Base-by-base conservation (phyloP, 1,140 invertebrate species). In the Cyrtorhinus lividipennis region DNA sequence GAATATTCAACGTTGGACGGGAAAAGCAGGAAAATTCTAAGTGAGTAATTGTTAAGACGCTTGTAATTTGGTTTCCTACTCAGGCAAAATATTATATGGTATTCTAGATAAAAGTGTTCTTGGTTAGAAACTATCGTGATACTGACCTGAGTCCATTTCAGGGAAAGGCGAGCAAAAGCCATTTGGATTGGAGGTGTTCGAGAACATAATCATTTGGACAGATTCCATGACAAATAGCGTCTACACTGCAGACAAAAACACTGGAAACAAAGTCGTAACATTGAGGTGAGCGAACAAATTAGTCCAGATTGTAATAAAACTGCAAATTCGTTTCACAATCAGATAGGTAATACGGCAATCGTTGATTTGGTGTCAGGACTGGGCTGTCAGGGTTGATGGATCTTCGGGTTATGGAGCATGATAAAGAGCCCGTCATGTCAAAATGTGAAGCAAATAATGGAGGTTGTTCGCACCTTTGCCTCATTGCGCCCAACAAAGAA, bases 381-480 rank as follows among this genome's bases (percentile, higher is more conserved):
- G 83, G 83, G 13, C 79, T 88, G 15, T 81, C 81, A 12, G 82
- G 83, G 24, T 75, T 92, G 0, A 92, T 91, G 87, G 90, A 93
- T 71, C 82, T 95, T 0, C 78, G 83, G 60, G 83, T 92, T 2
- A 93, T 92, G 70, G 87, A 93, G 71, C 75, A 82, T 20, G 75
- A 81, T 67, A 76, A 88, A 69, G 75, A 78, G 71, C 73, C 75
- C 64, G 72, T 78, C 23, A 65, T 73, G 45, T 76, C 73, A 65
- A 71, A 81, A 56, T 97, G 94, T 73, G 83, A 80, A 8, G 79
- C 76, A 27, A 83, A 86, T 64, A 98, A 91, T 69, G 90, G 87
- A 13, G 84, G 83, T 10, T 95, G 92, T 72, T 91, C 90, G 0
- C 90, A 95, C 74, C 76, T 95, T 2, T 96, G 92, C 72, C 75